A percentile compares a stretch with the other conserved stretches of the same genome.
Evolutionary conservation across 2,113 vertebrate genomes (phyloP).

Genomic region (Anhinga anhinga): DNA sequence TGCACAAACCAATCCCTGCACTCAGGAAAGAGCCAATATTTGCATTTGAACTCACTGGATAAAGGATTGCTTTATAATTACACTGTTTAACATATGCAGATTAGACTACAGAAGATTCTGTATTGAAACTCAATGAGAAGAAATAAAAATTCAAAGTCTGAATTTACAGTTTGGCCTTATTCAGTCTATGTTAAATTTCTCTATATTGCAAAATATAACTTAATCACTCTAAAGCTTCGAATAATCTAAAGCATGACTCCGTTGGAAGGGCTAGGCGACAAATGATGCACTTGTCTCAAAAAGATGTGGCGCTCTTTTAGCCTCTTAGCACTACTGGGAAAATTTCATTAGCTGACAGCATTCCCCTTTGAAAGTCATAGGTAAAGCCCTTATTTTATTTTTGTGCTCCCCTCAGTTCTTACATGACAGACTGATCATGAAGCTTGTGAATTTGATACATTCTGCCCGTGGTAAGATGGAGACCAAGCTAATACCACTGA

Average conservation of each 20-base stretch:
- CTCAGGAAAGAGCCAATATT: slow-evolving; percentile 60
- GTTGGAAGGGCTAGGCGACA: not conserved
- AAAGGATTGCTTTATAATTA: slow-evolving; percentile 66
- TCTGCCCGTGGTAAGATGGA: not conserved
- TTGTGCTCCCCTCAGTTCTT: not conserved
- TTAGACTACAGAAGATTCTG: slow-evolving; percentile 52
- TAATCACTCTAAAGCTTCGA: slow-evolving; percentile 29
- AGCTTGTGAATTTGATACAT: not conserved
- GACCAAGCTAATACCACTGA: not conserved
- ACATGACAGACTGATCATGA: not conserved
- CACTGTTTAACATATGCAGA: slow-evolving; percentile 69
- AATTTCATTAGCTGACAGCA: not conserved
- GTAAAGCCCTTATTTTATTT: slow-evolving; percentile 11
- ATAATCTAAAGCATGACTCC: not conserved
- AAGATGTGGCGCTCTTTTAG: not conserved
- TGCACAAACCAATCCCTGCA: slow-evolving; percentile 28
- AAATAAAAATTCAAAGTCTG: slow-evolving; percentile 46
- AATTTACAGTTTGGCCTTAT: slow-evolving; percentile 46
- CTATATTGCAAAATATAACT: not conserved
- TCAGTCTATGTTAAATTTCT: not conserved
- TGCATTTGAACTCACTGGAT: slow-evolving; percentile 73
- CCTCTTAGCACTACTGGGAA: not conserved
- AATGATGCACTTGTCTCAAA: not conserved
- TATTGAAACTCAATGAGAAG: slow-evolving; percentile 41
- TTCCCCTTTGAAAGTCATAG: slow-evolving; percentile 34